Base-by-base conservation (phyloP, 2,113 vertebrate species). In the Anser cygnoides region DNA sequence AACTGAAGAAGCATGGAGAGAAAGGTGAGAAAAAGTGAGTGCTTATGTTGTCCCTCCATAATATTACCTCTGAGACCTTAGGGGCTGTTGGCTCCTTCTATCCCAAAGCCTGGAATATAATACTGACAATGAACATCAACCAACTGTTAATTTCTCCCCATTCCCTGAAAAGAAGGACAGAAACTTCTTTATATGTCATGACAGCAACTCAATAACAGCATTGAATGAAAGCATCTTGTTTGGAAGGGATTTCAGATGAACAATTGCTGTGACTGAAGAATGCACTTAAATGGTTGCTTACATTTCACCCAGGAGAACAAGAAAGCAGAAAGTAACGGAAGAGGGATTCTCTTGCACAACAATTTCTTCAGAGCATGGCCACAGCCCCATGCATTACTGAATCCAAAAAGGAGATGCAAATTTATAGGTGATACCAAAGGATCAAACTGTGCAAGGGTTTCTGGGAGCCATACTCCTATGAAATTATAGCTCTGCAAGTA, bases 241-340 rank as follows among this genome's bases (percentile, higher is more conserved):
- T 3, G 3, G 62, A n/a, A 83, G 22, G 28, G 15, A 52, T 91
- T 87, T 92, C 39, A 75, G 49, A 44, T 7, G 91, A 87, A 82
- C 16, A 37, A 62, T 35, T 2, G 0, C 26, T 62, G 18, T 68
- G 44, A 49, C 59, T 49, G n/a, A 72, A 76, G 15, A 84, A 15
- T 0, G 0, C 22, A 6, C n/a, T 44, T 76, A 63, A 54, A 31
- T 1, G 1, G 31, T 16, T 43, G 39, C 29, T 87, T 78, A 75
- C 26, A 21, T 83, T 80, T 88, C 57, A 83, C 4, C 7, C 29
- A 86, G 46, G 16, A 80, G 5, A 14, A 19, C 22, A 50, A 83
- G 49, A 70, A 90, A 59, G 84, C 4, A 7, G 29, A 83, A 39
- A 0, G 0, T 41, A 79, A 44, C 11, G 21, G 49, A 66, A 85